Base-by-base conservation (phyloP, 2,113 vertebrate species). In the Saccopteryx bilineata region DNA sequence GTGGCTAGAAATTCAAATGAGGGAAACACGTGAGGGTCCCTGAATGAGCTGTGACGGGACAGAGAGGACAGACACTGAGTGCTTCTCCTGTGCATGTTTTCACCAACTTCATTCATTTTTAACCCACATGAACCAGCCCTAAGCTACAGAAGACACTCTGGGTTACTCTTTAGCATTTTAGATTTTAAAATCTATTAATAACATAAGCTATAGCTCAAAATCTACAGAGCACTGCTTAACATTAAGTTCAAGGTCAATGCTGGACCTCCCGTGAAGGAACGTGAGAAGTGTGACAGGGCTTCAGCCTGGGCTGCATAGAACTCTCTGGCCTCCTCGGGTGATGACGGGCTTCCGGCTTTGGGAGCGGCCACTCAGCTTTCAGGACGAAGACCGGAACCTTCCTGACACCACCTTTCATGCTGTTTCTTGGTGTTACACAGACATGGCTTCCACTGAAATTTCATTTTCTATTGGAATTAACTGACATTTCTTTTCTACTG, bases 381-480 rank as follows among this genome's bases (percentile, higher is more conserved):
- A 83, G 21, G 26, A 33, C 24, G 11, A 88, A 80, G 87, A 61
- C 5, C 8, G 28, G 21, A 50, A 66, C 31, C 50, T 71, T 28
- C 24, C 33, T 14, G 12, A 15, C 7, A 48, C 6, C 7, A 80
- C 7, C 14, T 23, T 28, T 39, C 46, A 50, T 8, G 4, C 6
- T 39, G 17, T 50, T 26, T 28, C 28, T 61, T 23, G 66, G 50
- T 31, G 48, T 54, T 17, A 9, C 15, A 46, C 0, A 28, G 33
- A 26, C 31, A 19, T 2, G 26, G 19, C 60, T 81, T 71, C 65
- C 69, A 50, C 0, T 23, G 26, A 79, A 74, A 83, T 74, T 69
- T 46, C 66, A 33, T 56, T 82, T 87, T 74, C 87, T 46, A 21
- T 31, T 46, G 69, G 93, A 94, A 88, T 83, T 79, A 46, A 92